These are phyloP conservation scores for Luidia sarsii DNA, from an alignment of 53 echinoderm and acorn worm species.

Conservation along the genomic window DNA sequence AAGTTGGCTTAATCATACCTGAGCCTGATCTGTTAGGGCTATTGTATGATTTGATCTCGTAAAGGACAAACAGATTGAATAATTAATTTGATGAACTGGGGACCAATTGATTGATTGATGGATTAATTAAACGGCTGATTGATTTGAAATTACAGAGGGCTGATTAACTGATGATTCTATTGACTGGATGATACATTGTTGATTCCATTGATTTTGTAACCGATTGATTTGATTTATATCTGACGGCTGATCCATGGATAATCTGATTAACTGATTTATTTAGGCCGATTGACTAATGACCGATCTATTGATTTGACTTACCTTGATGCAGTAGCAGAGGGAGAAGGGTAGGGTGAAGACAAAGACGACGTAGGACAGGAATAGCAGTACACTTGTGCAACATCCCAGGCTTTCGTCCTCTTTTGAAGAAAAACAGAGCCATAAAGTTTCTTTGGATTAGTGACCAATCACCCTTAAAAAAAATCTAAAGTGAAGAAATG, in stretches of 20 bases:
- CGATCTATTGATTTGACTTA: background rate
- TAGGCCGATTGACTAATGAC: background rate
- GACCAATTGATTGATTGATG: too few species aligned
- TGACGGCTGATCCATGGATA: background rate
- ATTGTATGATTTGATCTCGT: too few species aligned
- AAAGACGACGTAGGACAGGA: conserved; percentile 51
- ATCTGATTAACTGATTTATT: background rate
- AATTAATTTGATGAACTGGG: too few species aligned
- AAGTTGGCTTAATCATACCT: too few species aligned
- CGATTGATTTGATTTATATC: background rate
- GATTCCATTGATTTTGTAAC: background rate
- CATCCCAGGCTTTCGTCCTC: background rate
- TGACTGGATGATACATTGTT: background rate
- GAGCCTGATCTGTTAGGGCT: too few species aligned
- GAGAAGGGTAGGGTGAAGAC: conserved; percentile 58
- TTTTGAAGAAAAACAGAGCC: too few species aligned
- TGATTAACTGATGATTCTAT: background rate
- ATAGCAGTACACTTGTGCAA: conserved; percentile 31
- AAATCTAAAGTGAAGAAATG: too few species aligned
- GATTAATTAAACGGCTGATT: background rate
- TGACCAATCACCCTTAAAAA: too few species aligned
- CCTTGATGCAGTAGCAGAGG: conserved; percentile 51
- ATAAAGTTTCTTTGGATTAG: too few species aligned
- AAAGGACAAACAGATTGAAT: too few species aligned
- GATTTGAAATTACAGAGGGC: background rate